Percentiles rank a stretch among this genome's conserved stretches.
Evolutionary conservation across 2,888 invertebrate genomes (phyloP).

Genomic region (Noctua janthe): DNA sequence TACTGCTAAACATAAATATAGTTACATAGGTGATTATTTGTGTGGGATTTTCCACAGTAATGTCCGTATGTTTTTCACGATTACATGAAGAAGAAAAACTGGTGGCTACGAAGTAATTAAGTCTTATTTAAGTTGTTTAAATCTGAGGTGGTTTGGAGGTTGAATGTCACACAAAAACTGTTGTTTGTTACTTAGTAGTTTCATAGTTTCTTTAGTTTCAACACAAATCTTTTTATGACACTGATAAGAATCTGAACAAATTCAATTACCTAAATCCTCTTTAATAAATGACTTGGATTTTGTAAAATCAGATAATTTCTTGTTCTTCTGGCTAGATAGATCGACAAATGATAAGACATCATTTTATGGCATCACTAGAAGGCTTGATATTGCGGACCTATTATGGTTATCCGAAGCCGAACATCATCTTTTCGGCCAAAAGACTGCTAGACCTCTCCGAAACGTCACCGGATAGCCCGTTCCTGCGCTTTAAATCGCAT

Average conservation of each 20-base stretch:
- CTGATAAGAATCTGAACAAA: neutral
- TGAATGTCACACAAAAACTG: conserved; percentile 23
- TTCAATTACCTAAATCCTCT: neutral
- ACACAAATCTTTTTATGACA: neutral
- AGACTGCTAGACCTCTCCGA: neutral
- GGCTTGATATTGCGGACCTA: neutral
- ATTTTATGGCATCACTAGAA: neutral
- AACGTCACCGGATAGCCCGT: neutral
- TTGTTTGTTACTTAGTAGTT: conserved; percentile 11
- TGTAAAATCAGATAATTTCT: neutral
- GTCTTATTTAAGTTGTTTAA: conserved; percentile 8
- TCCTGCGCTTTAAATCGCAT: neutral
- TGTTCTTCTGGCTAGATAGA: neutral
- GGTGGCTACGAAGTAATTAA: neutral
- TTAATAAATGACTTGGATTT: neutral
- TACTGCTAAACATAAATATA: conserved; percentile 34
- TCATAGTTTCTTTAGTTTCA: conserved; percentile 14
- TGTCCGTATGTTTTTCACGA: conserved; percentile 8
- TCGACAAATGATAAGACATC: neutral
- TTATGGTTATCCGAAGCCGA: neutral
- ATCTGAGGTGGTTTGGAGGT: conserved; percentile 18
- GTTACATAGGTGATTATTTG: conserved; percentile 5
- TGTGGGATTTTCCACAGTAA: conserved; percentile 38
- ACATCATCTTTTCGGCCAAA: neutral
- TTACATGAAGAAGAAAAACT: conserved; percentile 6